A percentile compares a stretch with the other conserved stretches of the same genome.
These are phyloP conservation scores for Standfussiana lucernea DNA, from an alignment of 2,888 invertebrate species.

Conservation along the genomic window DNA sequence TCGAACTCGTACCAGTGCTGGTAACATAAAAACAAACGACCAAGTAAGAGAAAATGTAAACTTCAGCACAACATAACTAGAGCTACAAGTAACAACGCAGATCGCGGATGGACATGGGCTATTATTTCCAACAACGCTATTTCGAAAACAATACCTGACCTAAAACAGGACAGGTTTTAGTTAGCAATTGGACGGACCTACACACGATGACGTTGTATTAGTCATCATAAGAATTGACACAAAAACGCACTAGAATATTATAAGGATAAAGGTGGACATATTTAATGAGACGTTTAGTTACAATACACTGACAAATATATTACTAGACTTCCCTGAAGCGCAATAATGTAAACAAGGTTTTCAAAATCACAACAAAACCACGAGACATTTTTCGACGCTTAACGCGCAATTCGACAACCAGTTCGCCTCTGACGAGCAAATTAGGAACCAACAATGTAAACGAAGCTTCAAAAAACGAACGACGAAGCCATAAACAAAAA, in stretches of 20 bases:
- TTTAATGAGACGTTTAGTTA: background rate
- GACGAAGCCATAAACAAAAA: background rate
- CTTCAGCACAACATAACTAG: conserved; percentile 3
- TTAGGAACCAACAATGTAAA: conserved; percentile 1
- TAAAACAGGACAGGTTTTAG: conserved; percentile 49
- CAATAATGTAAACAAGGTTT: background rate
- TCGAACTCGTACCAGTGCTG: conserved; percentile 3
- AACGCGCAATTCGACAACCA: background rate
- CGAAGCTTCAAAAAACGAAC: background rate
- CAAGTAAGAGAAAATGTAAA: conserved; percentile 10
- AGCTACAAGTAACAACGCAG: conserved; percentile 26
- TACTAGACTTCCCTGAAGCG: background rate
- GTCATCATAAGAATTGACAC: conserved; percentile 33
- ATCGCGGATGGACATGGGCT: conserved; percentile 38
- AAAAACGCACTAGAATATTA: conserved; percentile 18
- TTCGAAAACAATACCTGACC: conserved; percentile 48
- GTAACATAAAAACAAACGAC: conserved; percentile 17
- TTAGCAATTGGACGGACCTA: conserved; percentile 11
- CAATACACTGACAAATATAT: background rate
- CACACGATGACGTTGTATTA: conserved; percentile 24
- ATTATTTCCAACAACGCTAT: conserved; percentile 53
- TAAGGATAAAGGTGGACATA: conserved; percentile 30
- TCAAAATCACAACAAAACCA: background rate
- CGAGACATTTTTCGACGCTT: background rate
- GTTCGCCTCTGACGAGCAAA: background rate